Evolutionary conservation across 1,140 invertebrate species (phyloP).

Genomic region (Adelges cooleyi): DNA sequence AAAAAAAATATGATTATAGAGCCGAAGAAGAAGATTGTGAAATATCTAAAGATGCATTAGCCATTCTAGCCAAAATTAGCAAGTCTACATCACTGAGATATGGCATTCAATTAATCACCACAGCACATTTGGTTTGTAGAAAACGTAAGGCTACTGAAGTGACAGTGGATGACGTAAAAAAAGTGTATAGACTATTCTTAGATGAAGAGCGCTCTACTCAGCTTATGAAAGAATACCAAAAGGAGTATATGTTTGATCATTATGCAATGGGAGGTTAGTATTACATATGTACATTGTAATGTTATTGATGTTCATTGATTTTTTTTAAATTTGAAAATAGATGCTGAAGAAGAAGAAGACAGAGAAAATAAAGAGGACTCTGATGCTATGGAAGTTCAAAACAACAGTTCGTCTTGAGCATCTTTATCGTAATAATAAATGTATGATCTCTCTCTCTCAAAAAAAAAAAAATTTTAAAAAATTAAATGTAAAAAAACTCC

Average conservation of each 20-base stretch:
- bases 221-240: slow-evolving; percentile 90
- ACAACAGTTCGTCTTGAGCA: neutral
- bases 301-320: neutral
- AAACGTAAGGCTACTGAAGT: slow-evolving; percentile 73
- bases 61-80: slow-evolving; percentile 82
- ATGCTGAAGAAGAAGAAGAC: neutral
- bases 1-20: slow-evolving; percentile 40
- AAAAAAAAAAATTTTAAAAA: too few species aligned
- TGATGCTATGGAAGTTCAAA: slow-evolving; percentile 12
- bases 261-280: neutral
- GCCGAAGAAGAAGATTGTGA: slow-evolving; percentile 97
- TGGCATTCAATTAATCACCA: slow-evolving; percentile 96
- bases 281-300: neutral
- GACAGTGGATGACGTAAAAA: slow-evolving; percentile 81
- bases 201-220: slow-evolving; percentile 87
- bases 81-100: slow-evolving; percentile 88
- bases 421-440: neutral
- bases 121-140: slow-evolving; percentile 76
- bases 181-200: slow-evolving; percentile 86
- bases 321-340: neutral
- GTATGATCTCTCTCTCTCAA: neutral
- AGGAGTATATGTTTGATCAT: slow-evolving; percentile 83
- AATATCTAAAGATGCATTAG: slow-evolving; percentile 82
- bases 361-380: neutral
- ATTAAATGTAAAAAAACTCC: too few species aligned